Evolutionary conservation across 2,797 vertebrate species (phyloP).

Genomic region (Lemur catta): DNA sequence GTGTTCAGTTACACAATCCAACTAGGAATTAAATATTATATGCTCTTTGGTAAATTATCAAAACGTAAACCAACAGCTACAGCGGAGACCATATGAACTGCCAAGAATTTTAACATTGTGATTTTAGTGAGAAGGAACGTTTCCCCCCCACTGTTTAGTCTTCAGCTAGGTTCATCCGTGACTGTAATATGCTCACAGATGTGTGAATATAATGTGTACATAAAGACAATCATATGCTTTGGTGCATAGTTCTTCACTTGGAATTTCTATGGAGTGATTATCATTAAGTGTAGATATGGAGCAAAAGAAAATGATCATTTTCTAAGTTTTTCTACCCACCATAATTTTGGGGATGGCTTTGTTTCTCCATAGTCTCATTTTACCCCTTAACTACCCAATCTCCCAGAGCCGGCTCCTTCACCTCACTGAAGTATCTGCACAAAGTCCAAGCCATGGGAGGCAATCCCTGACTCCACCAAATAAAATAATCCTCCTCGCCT

Average conservation of each 20-base stretch:
- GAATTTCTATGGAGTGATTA: not conserved
- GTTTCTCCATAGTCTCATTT: not conserved
- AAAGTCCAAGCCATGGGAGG: not conserved
- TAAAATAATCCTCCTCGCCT: not conserved
- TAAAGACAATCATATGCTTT: not conserved
- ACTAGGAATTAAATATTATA: slow-evolving; percentile 70
- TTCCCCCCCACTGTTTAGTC: not conserved
- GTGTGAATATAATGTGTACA: not conserved
- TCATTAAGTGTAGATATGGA: not conserved
- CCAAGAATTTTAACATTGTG: slow-evolving; percentile 64
- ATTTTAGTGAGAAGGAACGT: slow-evolving; percentile 66
- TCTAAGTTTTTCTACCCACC: not conserved
- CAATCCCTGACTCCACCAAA: not conserved
- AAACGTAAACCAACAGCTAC: slow-evolving; percentile 76
- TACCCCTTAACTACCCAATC: not conserved
- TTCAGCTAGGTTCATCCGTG: not conserved
- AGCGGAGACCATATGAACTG: not conserved
- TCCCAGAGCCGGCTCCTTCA: not conserved
- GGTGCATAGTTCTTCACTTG: not conserved
- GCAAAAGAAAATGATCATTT: not conserved
- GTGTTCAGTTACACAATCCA: slow-evolving; percentile 45
- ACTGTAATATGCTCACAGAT: not conserved
- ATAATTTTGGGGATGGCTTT: not conserved
- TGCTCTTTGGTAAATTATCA: slow-evolving; percentile 58
- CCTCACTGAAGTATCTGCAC: not conserved